Evolutionary conservation across 1,140 invertebrate species (phyloP), one percentile per base, ranked within the genome.

Genomic region (Sarcophaga bullata): DNA sequence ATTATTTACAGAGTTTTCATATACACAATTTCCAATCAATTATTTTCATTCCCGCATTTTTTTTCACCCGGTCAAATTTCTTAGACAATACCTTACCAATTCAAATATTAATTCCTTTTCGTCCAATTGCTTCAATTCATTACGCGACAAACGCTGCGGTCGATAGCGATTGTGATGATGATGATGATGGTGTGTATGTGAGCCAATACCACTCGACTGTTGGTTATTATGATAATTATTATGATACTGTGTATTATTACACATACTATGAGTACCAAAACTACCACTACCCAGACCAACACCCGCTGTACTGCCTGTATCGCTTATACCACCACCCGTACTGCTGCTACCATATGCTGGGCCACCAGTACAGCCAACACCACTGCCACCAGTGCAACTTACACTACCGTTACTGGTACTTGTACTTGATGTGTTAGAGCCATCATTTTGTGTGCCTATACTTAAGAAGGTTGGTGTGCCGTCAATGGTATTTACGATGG

Each of bases 41-140:
- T 8, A 52, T 54, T 11, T 11, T 54, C 2, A 54, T 54, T 54
- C 1, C 9, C 10, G 2, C 10, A 11, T 15, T 15, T 54, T 54
- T 15, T 54, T 54, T 11, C 2, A 1, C 62, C 62, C 15, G 4
- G 15, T 17, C 47, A 48, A 76, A 49, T 17, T 19, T 76, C 46
- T 50, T 81, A 81, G 72, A 84, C 73, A 82, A 84, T 81, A 80
- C 80, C 92, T 92, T 87, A 98, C 97, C 92, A 98, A 91, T 91
- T 98, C 97, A 90, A 98, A 98, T 89, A 99, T 97, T 75, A 98
- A 93, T 91, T 98, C 96, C 89, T 96, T 97, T 88, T 98, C 97
- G 86, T 98, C 97, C 82, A 98, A 91, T 73, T 96, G 94, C 86
- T 95, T 93, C 2, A 98, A 92, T 89, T 98, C 96, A 86, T 95